These are phyloP conservation scores for Myotis planiceps DNA, from an alignment of 2,797 vertebrate genomes.

Conservation along the genomic window DNA sequence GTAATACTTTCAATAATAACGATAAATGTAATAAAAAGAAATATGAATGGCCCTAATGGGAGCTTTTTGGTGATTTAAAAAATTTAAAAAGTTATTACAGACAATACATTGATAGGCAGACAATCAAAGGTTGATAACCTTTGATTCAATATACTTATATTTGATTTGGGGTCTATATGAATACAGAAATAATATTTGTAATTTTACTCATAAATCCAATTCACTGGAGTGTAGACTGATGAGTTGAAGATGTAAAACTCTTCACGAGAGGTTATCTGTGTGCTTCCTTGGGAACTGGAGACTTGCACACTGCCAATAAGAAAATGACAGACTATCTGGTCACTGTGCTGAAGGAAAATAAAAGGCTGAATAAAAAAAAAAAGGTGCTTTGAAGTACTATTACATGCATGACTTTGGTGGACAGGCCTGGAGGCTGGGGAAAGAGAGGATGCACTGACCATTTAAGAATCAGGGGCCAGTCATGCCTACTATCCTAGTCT, in stretches of 20 bases:
- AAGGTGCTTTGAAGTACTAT: conserved; percentile 73
- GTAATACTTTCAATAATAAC: too few species aligned
- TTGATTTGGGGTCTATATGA: neutral
- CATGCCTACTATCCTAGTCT: neutral
- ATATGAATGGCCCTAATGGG: neutral
- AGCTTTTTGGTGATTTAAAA: neutral
- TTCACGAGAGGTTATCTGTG: neutral
- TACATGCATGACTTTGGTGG: conserved; percentile 63
- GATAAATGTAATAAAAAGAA: neutral
- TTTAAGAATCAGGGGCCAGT: conserved; percentile 39
- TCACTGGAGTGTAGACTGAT: neutral
- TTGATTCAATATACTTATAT: neutral
- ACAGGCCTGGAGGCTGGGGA: conserved; percentile 37
- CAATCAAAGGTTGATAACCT: neutral
- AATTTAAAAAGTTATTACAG: conserved; percentile 2
- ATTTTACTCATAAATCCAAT: neutral
- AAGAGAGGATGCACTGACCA: conserved; percentile 42
- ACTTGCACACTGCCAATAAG: neutral
- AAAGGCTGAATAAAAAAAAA: conserved; percentile 54
- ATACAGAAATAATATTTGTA: neutral
- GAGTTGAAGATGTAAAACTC: neutral
- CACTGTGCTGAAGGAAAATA: conserved; percentile 61
- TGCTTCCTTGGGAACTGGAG: neutral
- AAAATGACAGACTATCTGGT: conserved; percentile 60
- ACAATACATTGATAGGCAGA: neutral